phyloP scores from a whole-genome alignment of 2,888 invertebrate genomes.

The Mactromeris polynyma region DNA sequence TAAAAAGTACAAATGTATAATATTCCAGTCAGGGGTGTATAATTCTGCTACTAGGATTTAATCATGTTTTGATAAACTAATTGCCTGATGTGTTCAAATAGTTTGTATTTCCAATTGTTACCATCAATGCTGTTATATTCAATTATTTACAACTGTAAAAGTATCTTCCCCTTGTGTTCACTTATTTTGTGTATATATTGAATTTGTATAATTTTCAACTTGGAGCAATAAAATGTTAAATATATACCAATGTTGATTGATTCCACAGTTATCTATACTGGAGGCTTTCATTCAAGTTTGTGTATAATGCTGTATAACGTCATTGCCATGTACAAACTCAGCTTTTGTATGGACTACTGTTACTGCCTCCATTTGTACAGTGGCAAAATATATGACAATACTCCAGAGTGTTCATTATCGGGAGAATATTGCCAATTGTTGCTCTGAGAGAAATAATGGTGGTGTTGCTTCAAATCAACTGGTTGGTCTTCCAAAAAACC shows the following conservation, averaged over 20 bases:
- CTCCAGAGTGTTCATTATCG: too few species aligned
- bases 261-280: too few species aligned
- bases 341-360: too few species aligned
- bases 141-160: background rate
- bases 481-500: too few species aligned
- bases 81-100: background rate
- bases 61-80: background rate
- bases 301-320: too few species aligned
- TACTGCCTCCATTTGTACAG: too few species aligned
- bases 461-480: too few species aligned
- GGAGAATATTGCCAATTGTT: too few species aligned
- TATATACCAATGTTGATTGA: background rate
- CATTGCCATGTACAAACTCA: too few species aligned
- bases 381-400: too few species aligned
- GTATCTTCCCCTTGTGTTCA: background rate
- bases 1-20: background rate
- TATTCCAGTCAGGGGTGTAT: background rate
- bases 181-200: background rate
- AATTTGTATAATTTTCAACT: background rate
- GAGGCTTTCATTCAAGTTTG: too few species aligned
- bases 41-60: background rate
- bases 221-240: background rate
- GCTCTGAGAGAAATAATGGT: too few species aligned
- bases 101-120: background rate
- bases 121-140: background rate